A percentile compares a stretch with the other conserved stretches of the same genome.
phyloP scores from a whole-genome alignment of 64 coral and sea anemone genomes.

The Stylophora pistillata region DNA sequence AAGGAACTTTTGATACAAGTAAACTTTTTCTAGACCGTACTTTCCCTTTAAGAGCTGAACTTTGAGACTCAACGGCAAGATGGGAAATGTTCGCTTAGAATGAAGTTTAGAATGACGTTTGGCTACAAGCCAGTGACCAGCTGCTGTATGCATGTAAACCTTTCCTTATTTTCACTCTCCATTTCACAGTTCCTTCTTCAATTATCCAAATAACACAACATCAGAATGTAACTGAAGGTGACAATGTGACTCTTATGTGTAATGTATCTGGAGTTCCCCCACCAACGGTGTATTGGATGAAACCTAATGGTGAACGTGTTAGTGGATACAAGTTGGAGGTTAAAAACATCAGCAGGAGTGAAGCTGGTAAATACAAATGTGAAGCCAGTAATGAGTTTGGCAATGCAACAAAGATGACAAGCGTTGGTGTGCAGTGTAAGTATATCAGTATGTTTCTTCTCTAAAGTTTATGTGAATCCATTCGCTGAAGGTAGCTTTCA shows the following conservation, averaged over 20 bases:
- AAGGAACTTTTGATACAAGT: no score
- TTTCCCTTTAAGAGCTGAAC: no score
- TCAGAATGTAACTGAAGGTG: background rate
- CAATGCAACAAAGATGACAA: background rate
- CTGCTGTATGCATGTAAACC: no score
- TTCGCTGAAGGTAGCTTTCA: no score
- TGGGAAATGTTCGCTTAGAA: no score
- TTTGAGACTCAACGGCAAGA: no score
- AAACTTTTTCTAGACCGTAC: no score
- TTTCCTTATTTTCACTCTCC: no score
- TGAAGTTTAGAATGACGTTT: no score
- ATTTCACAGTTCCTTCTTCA: no score
- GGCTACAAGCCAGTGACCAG: no score
- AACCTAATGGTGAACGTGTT: background rate
- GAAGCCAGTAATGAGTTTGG: constrained; percentile 1
- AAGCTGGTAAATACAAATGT: constrained; percentile 16
- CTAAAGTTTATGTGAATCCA: no score
- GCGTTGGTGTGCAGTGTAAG: background rate
- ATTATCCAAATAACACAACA: background rate
- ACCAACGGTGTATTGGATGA: background rate
- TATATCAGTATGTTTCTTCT: background rate
- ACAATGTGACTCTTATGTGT: background rate
- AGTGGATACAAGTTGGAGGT: background rate
- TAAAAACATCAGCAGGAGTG: background rate
- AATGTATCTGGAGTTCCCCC: background rate